These are phyloP conservation scores for Neotoxoptera formosana DNA, from an alignment of 1,140 invertebrate species.

Conservation along the genomic window DNA sequence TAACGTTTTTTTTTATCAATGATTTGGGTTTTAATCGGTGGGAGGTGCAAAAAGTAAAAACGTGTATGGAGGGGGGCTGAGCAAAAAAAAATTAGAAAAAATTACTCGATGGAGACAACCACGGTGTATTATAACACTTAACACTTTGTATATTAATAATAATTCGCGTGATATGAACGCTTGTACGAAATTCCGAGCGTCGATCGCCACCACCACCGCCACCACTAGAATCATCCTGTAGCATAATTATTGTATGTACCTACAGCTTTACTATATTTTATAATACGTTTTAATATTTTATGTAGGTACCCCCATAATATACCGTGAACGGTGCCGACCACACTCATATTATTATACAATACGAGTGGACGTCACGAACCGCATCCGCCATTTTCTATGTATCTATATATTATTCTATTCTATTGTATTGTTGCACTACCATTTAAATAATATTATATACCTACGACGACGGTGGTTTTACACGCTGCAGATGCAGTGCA, in stretches of 20 bases:
- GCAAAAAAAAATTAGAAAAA: background rate
- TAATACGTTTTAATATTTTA: background rate
- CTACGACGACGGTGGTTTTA: background rate
- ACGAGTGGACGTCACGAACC: conserved; percentile 29
- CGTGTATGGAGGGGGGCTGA: no score
- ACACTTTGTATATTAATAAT: background rate
- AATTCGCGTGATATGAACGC: background rate
- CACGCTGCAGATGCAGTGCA: background rate
- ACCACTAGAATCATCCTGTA: background rate
- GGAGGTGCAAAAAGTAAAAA: no score
- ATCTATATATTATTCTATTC: no score
- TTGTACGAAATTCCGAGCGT: background rate
- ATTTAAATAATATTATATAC: background rate
- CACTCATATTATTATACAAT: conserved; percentile 25
- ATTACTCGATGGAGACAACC: background rate
- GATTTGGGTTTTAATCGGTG: no score
- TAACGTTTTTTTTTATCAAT: no score
- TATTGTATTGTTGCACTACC: conserved; percentile 17
- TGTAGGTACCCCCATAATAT: background rate
- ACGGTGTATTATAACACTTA: background rate
- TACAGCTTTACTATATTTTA: background rate
- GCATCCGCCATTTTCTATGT: conserved; percentile 36
- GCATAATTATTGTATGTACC: background rate
- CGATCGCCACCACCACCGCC: background rate
- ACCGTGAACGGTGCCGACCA: background rate